These are phyloP conservation scores for Dufourea novaeangliae DNA, from an alignment of 1,140 invertebrate species.

Conservation along the genomic window DNA sequence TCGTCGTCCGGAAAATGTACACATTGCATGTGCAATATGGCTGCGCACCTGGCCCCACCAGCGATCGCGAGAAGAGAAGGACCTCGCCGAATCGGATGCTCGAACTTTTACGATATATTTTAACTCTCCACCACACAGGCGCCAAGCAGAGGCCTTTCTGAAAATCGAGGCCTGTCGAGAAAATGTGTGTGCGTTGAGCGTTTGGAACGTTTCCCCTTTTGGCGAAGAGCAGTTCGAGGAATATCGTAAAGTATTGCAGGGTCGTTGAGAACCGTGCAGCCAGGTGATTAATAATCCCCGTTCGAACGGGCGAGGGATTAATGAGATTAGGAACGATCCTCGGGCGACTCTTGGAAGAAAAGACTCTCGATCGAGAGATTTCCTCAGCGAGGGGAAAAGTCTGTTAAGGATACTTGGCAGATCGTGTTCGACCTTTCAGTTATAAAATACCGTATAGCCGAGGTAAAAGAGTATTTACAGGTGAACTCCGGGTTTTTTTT, in stretches of 20 bases:
- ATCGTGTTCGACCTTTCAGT: no score
- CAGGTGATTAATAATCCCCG: slow-evolving; percentile 10
- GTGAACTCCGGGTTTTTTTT: no score
- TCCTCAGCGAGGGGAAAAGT: no score
- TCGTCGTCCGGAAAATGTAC: background rate
- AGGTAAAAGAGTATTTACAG: no score
- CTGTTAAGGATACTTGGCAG: no score
- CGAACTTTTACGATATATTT: slow-evolving; percentile 46
- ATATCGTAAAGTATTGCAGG: slow-evolving; percentile 10
- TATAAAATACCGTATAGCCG: no score
- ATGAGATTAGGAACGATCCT: background rate
- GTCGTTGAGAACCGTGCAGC: no score
- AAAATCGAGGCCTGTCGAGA: background rate
- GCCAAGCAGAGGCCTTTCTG: no score
- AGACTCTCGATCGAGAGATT: background rate
- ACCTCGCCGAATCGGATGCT: slow-evolving; percentile 8
- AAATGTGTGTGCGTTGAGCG: slow-evolving; percentile 22
- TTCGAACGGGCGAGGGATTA: background rate
- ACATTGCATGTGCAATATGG: slow-evolving; percentile 11
- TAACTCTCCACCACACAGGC: no score
- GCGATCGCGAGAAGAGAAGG: no score
- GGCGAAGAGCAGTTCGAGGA: slow-evolving; percentile 2
- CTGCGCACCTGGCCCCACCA: background rate
- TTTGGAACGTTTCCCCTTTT: background rate
- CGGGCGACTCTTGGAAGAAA: background rate